Evolutionary conservation across 2,113 vertebrate species (phyloP).

Genomic region (Xenus cinereus): DNA sequence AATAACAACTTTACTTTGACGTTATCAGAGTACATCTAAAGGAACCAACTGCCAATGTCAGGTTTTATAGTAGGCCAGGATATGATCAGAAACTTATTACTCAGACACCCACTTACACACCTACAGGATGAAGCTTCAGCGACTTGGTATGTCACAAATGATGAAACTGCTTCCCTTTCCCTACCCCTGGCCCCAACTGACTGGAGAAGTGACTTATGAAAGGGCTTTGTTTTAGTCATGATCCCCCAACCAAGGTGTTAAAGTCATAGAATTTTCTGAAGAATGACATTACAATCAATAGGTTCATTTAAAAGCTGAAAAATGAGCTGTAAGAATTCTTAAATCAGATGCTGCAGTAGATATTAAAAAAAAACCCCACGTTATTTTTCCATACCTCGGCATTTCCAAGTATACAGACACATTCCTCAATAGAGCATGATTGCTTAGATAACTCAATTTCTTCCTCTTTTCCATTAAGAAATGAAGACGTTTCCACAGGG

Average conservation of each 20-base stretch:
- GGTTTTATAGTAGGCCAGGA: background rate
- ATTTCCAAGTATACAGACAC: slow-evolving; percentile 83
- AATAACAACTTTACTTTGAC: background rate
- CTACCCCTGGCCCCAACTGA: background rate
- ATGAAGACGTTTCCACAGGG: background rate
- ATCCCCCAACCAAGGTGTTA: background rate
- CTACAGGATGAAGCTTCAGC: background rate
- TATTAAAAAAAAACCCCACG: background rate
- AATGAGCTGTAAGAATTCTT: background rate
- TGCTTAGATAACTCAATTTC: slow-evolving; percentile 62
- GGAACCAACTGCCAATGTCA: background rate
- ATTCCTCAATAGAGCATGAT: slow-evolving; percentile 83
- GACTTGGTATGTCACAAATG: background rate
- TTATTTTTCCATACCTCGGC: slow-evolving; percentile 75
- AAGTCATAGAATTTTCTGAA: background rate
- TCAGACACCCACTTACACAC: background rate
- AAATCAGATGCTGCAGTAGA: background rate
- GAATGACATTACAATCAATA: background rate
- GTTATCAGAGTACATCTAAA: background rate
- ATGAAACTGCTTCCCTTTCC: background rate
- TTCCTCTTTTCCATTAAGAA: slow-evolving; percentile 27
- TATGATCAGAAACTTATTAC: background rate
- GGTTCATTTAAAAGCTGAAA: background rate
- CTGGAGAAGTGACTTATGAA: background rate
- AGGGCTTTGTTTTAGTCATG: background rate